phyloP scores from a whole-genome alignment of 2,888 invertebrate species.

The Andrena trimmerana region DNA sequence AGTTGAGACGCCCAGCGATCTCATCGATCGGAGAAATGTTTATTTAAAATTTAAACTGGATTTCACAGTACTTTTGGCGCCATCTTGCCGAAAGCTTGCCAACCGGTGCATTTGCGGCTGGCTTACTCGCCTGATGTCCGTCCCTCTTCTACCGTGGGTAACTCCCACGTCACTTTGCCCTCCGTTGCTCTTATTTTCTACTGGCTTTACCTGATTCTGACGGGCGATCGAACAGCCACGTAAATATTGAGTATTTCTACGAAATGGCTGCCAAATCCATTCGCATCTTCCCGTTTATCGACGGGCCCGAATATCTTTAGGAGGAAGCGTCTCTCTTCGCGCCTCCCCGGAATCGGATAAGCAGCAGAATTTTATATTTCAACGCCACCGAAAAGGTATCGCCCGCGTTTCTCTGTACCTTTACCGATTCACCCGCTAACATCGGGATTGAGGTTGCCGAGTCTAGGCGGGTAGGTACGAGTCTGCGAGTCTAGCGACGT shows the following conservation, averaged over 20 bases:
- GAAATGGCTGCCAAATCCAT: constrained; percentile 72
- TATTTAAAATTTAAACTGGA: constrained; percentile 10
- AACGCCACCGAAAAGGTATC: constrained; percentile 18
- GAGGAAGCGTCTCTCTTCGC: constrained; percentile 44
- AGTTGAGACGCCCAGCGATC: neutral
- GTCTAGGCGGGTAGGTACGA: neutral
- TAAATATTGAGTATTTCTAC: constrained; percentile 73
- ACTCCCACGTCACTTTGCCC: constrained; percentile 71
- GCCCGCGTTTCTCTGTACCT: neutral
- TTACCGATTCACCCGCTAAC: constrained; percentile 15
- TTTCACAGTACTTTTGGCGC: constrained; percentile 69
- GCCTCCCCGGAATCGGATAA: constrained; percentile 40
- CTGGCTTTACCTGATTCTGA: constrained; percentile 70
- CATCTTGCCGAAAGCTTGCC: constrained; percentile 70
- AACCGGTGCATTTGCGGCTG: constrained; percentile 60
- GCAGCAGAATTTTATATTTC: constrained; percentile 53
- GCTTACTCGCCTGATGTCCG: constrained; percentile 62
- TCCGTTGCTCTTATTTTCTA: constrained; percentile 73
- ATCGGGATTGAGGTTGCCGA: neutral
- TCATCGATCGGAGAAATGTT: constrained; percentile 3
- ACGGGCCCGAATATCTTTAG: constrained; percentile 61
- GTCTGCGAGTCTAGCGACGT: neutral
- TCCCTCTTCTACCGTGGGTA: constrained; percentile 70
- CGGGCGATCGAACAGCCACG: constrained; percentile 72
- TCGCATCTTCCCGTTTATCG: constrained; percentile 69